Percentiles rank a stretch among this genome's conserved stretches.
phyloP scores from a whole-genome alignment of 2,113 vertebrate genomes.

The Lophura nycthemera region DNA sequence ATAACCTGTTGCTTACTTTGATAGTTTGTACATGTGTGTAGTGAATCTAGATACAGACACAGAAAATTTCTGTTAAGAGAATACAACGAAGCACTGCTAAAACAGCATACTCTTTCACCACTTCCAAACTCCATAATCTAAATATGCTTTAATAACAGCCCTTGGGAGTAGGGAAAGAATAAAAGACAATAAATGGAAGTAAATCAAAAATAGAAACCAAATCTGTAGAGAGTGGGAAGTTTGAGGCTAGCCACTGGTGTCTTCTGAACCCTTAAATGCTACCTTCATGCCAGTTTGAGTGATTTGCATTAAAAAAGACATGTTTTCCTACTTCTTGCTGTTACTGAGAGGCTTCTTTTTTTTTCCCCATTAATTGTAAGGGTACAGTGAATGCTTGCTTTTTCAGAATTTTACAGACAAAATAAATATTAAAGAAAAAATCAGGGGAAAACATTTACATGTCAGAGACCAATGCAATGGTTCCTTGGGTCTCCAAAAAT shows the following conservation, averaged over 20 bases:
- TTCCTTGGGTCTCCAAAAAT: not conserved
- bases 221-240: not conserved
- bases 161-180: not conserved
- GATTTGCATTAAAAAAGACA: not conserved
- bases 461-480: not conserved
- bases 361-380: not conserved
- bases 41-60: not conserved
- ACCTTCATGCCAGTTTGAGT: not conserved
- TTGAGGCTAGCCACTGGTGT: not conserved
- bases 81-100: not conserved
- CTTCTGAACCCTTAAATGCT: not conserved
- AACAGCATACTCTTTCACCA: not conserved
- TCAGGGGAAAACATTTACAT: rapidly evolving
- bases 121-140: not conserved
- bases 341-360: not conserved
- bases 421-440: not conserved
- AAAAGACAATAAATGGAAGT: not conserved
- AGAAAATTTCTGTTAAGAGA: not conserved
- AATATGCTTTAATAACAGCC: not conserved
- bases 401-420: not conserved
- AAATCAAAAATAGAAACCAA: not conserved
- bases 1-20: not conserved
- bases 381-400: not conserved
- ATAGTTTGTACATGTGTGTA: not conserved
- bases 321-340: not conserved